Conservation (phyloP, 2,113 vertebrate species). For the Seriola aureovittata region DNA sequence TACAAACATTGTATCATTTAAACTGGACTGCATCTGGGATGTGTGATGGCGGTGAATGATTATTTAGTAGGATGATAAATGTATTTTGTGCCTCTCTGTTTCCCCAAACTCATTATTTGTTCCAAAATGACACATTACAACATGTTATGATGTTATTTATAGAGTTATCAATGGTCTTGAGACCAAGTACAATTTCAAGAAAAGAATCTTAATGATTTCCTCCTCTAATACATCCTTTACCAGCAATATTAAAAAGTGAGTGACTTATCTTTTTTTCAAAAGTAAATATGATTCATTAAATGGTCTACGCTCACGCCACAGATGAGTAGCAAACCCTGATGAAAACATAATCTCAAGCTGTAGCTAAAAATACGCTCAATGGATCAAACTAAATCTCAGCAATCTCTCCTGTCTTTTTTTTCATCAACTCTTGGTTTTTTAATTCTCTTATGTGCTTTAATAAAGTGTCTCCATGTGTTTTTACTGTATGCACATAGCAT, state of each 20-base stretch:
- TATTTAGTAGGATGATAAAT: neutral
- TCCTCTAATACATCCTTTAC: neutral
- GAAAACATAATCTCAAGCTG: neutral
- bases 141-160: neutral
- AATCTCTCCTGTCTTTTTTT: neutral
- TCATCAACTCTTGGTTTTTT: neutral
- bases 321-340: neutral
- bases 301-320: neutral
- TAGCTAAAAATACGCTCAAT: constrained; percentile 9
- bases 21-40: neutral
- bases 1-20: neutral
- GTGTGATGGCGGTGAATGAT: neutral
- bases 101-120: neutral
- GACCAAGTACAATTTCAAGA: neutral
- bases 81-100: neutral
- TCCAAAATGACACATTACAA: neutral
- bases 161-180: neutral
- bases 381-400: neutral
- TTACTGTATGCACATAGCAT: neutral
- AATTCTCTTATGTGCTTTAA: neutral
- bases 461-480: neutral
- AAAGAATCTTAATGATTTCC: neutral
- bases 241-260: neutral
- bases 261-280: neutral
- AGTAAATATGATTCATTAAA: neutral